Conservation (phyloP, 2,888 invertebrate genomes). For the Drosophila mimica region DNA sequence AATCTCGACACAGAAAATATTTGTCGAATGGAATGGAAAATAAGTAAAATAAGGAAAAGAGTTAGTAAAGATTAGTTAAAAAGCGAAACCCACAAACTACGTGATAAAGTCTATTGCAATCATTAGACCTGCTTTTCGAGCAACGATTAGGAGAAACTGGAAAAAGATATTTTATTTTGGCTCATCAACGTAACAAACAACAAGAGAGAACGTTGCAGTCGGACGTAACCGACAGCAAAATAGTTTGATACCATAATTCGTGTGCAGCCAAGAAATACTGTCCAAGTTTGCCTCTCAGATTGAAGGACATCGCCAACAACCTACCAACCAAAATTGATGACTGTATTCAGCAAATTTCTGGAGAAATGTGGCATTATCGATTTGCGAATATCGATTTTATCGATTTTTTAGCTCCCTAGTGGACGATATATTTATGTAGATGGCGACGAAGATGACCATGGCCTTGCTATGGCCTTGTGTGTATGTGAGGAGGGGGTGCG, state of each 20-base stretch:
- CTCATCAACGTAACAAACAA: background rate
- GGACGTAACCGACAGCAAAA: too few relatives aligned
- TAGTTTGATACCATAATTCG: too few relatives aligned
- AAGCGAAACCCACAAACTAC: background rate
- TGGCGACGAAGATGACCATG: conserved; percentile 57
- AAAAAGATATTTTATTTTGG: background rate
- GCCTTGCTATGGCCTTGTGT: conserved; percentile 42
- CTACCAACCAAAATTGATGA: too few relatives aligned
- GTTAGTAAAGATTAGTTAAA: background rate
- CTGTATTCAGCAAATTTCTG: too few relatives aligned
- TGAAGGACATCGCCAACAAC: too few relatives aligned
- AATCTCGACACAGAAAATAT: background rate
- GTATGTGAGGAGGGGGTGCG: background rate
- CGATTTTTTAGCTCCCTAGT: too few relatives aligned
- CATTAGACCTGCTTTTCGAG: background rate
- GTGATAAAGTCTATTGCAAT: background rate
- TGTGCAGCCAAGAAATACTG: too few relatives aligned
- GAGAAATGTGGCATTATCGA: too few relatives aligned
- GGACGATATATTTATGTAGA: conserved; percentile 9
- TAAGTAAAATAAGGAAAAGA: background rate
- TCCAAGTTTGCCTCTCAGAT: too few relatives aligned
- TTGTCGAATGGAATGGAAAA: too few relatives aligned
- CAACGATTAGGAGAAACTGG: background rate
- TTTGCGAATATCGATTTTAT: too few relatives aligned
- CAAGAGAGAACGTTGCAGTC: too few relatives aligned